Conservation (phyloP, 1,140 invertebrate species). For the Drusus annulatus region DNA sequence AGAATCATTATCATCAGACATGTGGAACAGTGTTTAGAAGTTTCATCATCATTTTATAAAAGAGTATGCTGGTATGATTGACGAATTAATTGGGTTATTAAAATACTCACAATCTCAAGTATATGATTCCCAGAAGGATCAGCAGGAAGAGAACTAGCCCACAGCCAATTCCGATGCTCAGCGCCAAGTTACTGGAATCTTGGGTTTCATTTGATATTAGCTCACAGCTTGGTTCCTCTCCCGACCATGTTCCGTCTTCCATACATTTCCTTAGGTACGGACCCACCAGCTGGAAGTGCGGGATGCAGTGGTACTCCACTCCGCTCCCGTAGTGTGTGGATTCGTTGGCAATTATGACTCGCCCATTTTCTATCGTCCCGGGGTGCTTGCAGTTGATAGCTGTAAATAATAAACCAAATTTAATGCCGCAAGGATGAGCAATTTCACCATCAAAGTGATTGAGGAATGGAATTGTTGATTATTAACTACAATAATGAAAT, state of each 20-base stretch:
- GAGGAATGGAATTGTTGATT: too few relatives aligned
- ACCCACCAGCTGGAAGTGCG: constrained; percentile 85
- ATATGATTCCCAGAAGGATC: constrained; percentile 82
- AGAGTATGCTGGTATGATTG: too few relatives aligned
- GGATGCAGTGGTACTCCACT: constrained; percentile 91
- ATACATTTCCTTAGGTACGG: constrained; percentile 87
- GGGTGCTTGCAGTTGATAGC: constrained; percentile 89
- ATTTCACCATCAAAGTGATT: too few relatives aligned
- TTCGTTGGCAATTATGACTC: constrained; percentile 88
- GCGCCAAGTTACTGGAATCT: constrained; percentile 79
- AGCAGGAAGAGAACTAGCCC: constrained; percentile 84
- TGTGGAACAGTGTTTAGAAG: too few relatives aligned
- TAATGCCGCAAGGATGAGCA: too few relatives aligned
- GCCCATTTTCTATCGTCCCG: constrained; percentile 84
- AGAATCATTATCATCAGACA: too few relatives aligned
- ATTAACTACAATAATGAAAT: too few relatives aligned
- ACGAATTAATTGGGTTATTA: too few relatives aligned
- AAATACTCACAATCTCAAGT: constrained; percentile 80
- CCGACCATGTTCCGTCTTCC: constrained; percentile 88
- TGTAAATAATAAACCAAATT: constrained; percentile 63
- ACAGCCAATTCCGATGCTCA: constrained; percentile 85
- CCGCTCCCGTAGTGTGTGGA: constrained; percentile 85
- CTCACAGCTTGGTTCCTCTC: constrained; percentile 85
- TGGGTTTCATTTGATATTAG: constrained; percentile 75
- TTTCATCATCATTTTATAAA: too few relatives aligned